Conservation (phyloP, 1,140 invertebrate genomes). For the Meloidogyne floridensis region DNA sequence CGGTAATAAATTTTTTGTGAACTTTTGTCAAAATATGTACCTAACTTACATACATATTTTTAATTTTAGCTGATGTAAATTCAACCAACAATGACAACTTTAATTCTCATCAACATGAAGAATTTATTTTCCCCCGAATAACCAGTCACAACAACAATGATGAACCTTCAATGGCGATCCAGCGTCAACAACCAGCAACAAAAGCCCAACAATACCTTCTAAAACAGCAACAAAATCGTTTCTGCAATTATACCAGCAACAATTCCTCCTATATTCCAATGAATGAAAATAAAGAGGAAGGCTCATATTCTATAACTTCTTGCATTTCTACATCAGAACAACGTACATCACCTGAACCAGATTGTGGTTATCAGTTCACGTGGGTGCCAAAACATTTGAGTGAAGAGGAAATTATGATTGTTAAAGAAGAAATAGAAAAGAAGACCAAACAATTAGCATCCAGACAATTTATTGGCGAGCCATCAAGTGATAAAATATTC, state of each 20-base stretch:
- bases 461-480: not conserved
- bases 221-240: not conserved
- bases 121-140: not conserved
- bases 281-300: not conserved
- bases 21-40: not conserved
- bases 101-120: not conserved
- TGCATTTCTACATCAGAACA: constrained; percentile 3
- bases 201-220: not conserved
- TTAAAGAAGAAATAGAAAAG: not conserved
- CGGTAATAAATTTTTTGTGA: not conserved
- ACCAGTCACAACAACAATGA: not conserved
- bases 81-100: not conserved
- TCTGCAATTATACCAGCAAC: not conserved
- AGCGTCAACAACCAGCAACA: not conserved
- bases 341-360: not conserved
- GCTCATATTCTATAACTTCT: not conserved
- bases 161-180: not conserved
- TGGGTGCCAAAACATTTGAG: not conserved
- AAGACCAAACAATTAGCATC: not conserved
- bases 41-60: not conserved
- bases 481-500: not conserved
- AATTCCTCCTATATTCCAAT: not conserved
- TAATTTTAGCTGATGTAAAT: not conserved
- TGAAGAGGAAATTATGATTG: not conserved
- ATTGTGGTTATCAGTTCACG: not conserved